These are phyloP conservation scores for Aphaenogaster floridana DNA, from an alignment of 1,140 invertebrate species.

Conservation along the genomic window DNA sequence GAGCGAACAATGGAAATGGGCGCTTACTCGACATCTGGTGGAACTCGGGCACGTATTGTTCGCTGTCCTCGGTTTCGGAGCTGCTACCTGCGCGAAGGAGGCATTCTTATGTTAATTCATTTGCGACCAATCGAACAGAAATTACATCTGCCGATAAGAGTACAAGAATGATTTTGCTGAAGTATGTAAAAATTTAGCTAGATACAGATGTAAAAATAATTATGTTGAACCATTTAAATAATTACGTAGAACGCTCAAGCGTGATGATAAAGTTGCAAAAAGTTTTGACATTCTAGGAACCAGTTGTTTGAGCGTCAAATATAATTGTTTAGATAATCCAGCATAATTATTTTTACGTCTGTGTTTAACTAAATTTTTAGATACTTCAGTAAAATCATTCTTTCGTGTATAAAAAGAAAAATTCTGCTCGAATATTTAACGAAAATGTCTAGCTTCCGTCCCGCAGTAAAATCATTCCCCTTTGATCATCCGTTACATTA, in stretches of 20 bases:
- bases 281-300: too few relatives aligned
- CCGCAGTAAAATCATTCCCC: slow-evolving; percentile 47
- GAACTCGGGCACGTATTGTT: slow-evolving; percentile 83
- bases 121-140: not conserved
- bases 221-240: too few relatives aligned
- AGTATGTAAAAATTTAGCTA: too few relatives aligned
- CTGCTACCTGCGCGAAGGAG: slow-evolving; percentile 79
- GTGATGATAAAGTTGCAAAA: too few relatives aligned
- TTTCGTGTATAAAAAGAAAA: not conserved
- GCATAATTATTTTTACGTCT: too few relatives aligned
- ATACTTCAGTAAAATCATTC: too few relatives aligned
- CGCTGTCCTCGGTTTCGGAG: slow-evolving; percentile 83
- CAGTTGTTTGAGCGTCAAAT: too few relatives aligned
- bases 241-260: too few relatives aligned
- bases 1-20: slow-evolving; percentile 5
- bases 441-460: slow-evolving; percentile 15
- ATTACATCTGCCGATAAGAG: not conserved
- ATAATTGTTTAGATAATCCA: too few relatives aligned
- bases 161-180: too few relatives aligned
- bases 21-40: slow-evolving; percentile 80
- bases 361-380: too few relatives aligned
- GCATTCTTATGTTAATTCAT: not conserved
- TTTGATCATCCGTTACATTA: slow-evolving; percentile 64
- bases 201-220: too few relatives aligned
- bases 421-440: not conserved